These are phyloP conservation scores for Lucilia cuprina DNA, from an alignment of 1,140 invertebrate species.

Conservation along the genomic window DNA sequence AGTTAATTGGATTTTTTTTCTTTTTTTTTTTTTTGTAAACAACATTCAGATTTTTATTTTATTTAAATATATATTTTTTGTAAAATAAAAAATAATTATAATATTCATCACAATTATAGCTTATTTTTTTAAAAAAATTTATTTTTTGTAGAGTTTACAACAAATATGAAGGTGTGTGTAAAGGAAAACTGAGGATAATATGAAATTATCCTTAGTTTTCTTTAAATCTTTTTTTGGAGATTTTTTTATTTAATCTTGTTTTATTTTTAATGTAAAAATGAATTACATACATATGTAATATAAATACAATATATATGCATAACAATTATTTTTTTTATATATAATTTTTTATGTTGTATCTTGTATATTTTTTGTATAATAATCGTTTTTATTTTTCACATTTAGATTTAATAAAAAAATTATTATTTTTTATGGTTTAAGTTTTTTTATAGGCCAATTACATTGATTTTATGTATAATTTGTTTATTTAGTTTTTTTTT, in stretches of 20 bases:
- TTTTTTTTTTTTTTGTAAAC: constrained; percentile 42
- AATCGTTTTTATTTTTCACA: constrained; percentile 3
- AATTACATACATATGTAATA: constrained; percentile 31
- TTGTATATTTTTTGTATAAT: constrained; percentile 12
- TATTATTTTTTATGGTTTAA: neutral
- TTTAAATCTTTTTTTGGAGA: no score
- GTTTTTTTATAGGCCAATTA: neutral
- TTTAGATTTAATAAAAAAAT: constrained; percentile 11
- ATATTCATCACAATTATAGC: constrained; percentile 37
- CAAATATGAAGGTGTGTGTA: neutral
- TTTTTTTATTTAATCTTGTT: neutral
- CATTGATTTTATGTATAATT: neutral
- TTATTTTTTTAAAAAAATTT: neutral
- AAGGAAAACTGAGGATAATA: no score
- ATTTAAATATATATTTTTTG: constrained; percentile 49
- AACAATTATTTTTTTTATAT: constrained; percentile 30
- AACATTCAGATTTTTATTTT: constrained; percentile 56
- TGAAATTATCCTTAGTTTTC: neutral
- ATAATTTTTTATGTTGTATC: neutral
- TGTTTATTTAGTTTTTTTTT: neutral
- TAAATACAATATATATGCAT: constrained; percentile 33
- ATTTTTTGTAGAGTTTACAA: neutral
- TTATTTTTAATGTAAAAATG: constrained; percentile 7
- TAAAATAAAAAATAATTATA: constrained; percentile 14
- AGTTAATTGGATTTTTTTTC: constrained; percentile 28